A percentile compares a stretch with the other conserved stretches of the same genome.
Conservation (phyloP, 2,113 vertebrate genomes). For the Sprattus sprattus region DNA sequence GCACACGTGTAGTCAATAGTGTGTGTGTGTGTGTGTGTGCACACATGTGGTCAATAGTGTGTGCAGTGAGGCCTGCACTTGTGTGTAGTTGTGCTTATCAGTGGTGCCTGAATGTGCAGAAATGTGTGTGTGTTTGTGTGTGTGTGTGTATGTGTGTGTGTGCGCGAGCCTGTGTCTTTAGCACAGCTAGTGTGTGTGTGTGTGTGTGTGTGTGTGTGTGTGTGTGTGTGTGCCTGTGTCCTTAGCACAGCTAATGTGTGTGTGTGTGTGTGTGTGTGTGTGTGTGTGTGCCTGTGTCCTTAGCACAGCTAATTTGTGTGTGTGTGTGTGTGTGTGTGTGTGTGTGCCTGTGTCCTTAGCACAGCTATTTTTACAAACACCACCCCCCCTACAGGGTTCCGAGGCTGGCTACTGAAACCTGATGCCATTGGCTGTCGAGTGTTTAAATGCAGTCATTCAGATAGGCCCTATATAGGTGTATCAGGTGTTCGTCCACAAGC, state of each 20-base stretch:
- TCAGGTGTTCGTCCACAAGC: slow-evolving; percentile 11
- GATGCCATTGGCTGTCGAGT: neutral
- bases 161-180: no score
- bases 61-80: neutral
- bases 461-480: slow-evolving; percentile 3
- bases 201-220: no score
- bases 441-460: slow-evolving; percentile 9
- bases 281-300: neutral
- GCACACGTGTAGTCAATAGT: no score
- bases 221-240: neutral
- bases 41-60: no score
- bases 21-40: neutral
- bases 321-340: no score
- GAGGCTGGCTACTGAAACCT: neutral
- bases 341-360: neutral
- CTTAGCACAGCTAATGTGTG: neutral
- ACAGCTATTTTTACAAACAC: neutral
- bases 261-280: no score
- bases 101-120: neutral
- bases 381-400: neutral
- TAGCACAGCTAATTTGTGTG: neutral
- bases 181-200: no score
- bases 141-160: no score
- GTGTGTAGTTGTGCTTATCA: neutral
- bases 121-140: neutral